A percentile compares a stretch with the other conserved stretches of the same genome.
Conservation (phyloP, 2,113 vertebrate species). For the Pica pica region DNA sequence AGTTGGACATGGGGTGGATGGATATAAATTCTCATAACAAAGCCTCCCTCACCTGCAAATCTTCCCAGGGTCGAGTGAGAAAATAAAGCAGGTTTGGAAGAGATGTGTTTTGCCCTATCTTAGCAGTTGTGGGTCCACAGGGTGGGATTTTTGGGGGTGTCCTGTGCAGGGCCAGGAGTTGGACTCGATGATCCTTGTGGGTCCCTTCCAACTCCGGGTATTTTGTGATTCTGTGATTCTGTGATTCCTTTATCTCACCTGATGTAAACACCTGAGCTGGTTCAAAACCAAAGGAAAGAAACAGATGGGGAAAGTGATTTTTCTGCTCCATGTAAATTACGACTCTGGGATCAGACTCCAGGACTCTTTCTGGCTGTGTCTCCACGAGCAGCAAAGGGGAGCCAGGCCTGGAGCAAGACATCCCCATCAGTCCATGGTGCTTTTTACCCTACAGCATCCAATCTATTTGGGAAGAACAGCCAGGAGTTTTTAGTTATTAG, state of each 20-base stretch:
- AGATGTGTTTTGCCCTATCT: not conserved
- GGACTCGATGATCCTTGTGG: not conserved
- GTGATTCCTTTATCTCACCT: not conserved
- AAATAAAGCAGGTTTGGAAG: not conserved
- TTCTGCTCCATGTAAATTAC: not conserved
- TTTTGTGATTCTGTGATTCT: not conserved
- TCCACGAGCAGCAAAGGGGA: not conserved
- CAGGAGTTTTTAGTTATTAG: not conserved
- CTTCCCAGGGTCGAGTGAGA: not conserved
- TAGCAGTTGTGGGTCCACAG: fast-evolving
- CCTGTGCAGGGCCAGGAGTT: not conserved
- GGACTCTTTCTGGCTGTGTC: not conserved
- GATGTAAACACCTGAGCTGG: not conserved
- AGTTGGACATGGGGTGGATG: not conserved
- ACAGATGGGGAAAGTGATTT: not conserved
- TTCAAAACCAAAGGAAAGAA: not conserved
- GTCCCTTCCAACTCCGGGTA: not conserved
- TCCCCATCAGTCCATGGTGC: fast-evolving
- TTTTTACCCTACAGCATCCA: not conserved
- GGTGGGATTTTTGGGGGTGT: not conserved
- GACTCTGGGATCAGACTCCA: not conserved
- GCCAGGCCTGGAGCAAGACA: fast-evolving
- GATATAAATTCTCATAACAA: not conserved
- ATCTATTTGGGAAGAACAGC: fast-evolving
- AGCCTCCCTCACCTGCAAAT: not conserved